phyloP scores from a whole-genome alignment of 1,140 invertebrate species.

The Aphaenogaster floridana region DNA sequence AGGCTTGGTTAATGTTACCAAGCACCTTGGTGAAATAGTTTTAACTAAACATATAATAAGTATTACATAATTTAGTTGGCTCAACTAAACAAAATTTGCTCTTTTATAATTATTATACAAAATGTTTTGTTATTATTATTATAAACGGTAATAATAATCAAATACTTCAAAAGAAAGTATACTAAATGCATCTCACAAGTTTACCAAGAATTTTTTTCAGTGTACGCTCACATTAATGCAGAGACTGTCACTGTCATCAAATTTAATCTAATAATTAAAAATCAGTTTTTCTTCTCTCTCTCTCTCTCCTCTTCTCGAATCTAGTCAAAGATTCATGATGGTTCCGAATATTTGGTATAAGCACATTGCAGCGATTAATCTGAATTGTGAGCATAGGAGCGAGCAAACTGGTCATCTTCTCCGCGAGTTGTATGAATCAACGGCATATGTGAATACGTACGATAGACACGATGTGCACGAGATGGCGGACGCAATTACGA shows the following conservation, averaged over 20 bases:
- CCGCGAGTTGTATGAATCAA: conserved; percentile 17
- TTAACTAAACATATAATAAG: no score
- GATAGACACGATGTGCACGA: conserved; percentile 9
- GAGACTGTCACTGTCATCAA: not conserved
- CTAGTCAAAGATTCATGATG: not conserved
- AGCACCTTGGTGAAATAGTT: no score
- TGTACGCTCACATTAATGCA: not conserved
- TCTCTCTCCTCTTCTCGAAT: not conserved
- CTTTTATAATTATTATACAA: no score
- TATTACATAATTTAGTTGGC: no score
- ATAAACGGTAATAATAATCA: no score
- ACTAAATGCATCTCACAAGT: no score
- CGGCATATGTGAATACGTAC: not conserved
- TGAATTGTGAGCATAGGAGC: not conserved
- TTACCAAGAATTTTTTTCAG: no score
- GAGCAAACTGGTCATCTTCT: not conserved
- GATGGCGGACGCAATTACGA: conserved; percentile 22
- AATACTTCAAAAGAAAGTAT: no score
- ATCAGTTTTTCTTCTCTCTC: not conserved
- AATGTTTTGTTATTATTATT: no score
- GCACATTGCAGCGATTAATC: not conserved
- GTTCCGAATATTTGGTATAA: not conserved
- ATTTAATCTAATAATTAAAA: conserved; percentile 18
- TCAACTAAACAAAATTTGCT: no score
- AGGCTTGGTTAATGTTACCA: no score